Evolutionary conservation across 2,113 vertebrate genomes (phyloP).

Genomic region (Sciurus niger): DNA sequence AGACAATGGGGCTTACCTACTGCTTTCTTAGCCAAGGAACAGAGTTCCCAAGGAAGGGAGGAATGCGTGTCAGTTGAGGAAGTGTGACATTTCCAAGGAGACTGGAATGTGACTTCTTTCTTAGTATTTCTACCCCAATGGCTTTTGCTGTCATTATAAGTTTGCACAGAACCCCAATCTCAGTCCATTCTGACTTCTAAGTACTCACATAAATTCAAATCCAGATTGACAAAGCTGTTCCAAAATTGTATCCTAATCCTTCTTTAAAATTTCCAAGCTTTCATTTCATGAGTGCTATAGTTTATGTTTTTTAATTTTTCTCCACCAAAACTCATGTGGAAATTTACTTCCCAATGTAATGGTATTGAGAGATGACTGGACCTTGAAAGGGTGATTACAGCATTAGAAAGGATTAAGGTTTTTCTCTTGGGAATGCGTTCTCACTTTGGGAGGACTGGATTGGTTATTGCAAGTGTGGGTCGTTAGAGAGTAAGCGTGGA

Average conservation of each 20-base stretch:
- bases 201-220: neutral
- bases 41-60: neutral
- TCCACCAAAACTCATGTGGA: neutral
- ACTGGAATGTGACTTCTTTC: neutral
- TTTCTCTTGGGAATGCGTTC: neutral
- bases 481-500: neutral
- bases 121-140: neutral
- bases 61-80: neutral
- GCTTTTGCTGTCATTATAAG: neutral
- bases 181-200: neutral
- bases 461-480: neutral
- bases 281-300: neutral
- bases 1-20: neutral
- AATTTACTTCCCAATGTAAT: neutral
- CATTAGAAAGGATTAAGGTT: too few species aligned
- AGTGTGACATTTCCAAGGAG: neutral
- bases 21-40: neutral
- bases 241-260: neutral
- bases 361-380: neutral
- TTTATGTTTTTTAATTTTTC: neutral
- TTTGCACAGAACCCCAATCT: neutral
- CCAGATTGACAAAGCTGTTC: neutral
- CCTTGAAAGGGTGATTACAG: neutral
- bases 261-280: neutral
- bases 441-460: neutral